Evolutionary conservation across 2,797 vertebrate genomes (phyloP).

Genomic region (Sylvilagus floridanus): DNA sequence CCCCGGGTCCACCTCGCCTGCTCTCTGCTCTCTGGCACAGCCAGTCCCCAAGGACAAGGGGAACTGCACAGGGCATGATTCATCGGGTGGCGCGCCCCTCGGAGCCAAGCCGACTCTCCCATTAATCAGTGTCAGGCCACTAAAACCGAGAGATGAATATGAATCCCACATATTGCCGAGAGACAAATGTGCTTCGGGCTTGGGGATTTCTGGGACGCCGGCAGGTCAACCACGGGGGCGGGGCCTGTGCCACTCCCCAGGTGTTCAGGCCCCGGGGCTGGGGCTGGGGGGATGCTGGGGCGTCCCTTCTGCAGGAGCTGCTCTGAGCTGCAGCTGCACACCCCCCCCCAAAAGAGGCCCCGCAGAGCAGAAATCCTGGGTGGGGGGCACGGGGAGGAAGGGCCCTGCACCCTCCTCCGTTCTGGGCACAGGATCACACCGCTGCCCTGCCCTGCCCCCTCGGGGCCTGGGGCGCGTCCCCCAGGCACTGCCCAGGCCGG

Average conservation of each 20-base stretch:
- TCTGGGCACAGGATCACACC: no score
- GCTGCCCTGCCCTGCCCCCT: no score
- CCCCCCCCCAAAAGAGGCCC: not conserved
- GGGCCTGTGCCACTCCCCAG: not conserved
- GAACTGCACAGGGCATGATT: slow-evolving; percentile 90
- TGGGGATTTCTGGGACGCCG: not conserved
- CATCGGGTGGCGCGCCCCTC: slow-evolving; percentile 84
- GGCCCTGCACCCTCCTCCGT: no score
- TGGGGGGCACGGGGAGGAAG: not conserved
- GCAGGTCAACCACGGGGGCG: rapidly evolving
- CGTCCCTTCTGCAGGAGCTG: not conserved
- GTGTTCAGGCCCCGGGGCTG: not conserved
- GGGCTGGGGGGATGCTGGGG: not conserved
- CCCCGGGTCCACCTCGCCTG: no score
- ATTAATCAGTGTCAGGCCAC: slow-evolving; percentile 90
- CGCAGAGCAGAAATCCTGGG: not conserved
- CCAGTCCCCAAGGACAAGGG: slow-evolving; percentile 87
- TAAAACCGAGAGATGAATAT: slow-evolving; percentile 89
- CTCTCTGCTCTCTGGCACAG: slow-evolving; percentile 70
- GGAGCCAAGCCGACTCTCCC: slow-evolving; percentile 83
- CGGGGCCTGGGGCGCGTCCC: no score
- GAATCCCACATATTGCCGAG: slow-evolving; percentile 87
- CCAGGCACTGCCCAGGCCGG: no score
- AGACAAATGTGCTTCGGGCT: slow-evolving; percentile 86
- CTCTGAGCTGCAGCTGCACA: no score